Evolutionary conservation across 1,140 invertebrate genomes (phyloP), one percentile per base, ranked within the genome.

Genomic region (Drosophila lini): DNA sequence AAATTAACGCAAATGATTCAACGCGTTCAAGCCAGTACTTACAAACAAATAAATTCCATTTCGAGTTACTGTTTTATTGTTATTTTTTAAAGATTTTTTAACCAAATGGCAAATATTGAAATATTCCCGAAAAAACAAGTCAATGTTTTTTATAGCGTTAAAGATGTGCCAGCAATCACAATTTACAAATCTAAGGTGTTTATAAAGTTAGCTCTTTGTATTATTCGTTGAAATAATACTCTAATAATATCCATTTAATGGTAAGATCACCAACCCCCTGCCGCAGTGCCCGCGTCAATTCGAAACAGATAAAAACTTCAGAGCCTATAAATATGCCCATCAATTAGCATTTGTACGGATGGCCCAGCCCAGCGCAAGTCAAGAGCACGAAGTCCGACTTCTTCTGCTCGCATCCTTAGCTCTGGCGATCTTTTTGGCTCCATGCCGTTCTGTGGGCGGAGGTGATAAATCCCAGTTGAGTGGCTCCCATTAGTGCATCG

Each of bases 391-490:
- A n/a, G 19, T 16, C 31, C 41, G 16, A 10, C n/a, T 19, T 31
- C 62, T 40, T 36, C 32, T 15, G 16, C 32, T 32, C 8, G 65
- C 16, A 28, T 59, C 55, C 50, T 41, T 22, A 15, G 65, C 13
- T 36, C 48, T 42, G 9, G 36, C 48, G 65, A 64, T 80, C 58
- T 80, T 83, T 76, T 71, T 76, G 62, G 22, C 32, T 19, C 57
- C 58, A 44, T 55, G 31, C 70, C 19, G 53, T 16, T 61, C 53
- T 34, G 81, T 85, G 77, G 81, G 67, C 58, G 78, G 38, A 80
- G 81, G 77, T 85, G 67, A 85, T 84, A 84, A 84, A 74, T 85
- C 74, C 64, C 59, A 56, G 78, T 86, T 84, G 86, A 84, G 78
- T 78, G 81, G 62, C 61, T 59, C 44, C 71, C 67, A 64, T 84